Evolutionary conservation across 2,113 vertebrate genomes (phyloP), one percentile per base, ranked within the genome.

Genomic region (Zosterops borbonicus): DNA sequence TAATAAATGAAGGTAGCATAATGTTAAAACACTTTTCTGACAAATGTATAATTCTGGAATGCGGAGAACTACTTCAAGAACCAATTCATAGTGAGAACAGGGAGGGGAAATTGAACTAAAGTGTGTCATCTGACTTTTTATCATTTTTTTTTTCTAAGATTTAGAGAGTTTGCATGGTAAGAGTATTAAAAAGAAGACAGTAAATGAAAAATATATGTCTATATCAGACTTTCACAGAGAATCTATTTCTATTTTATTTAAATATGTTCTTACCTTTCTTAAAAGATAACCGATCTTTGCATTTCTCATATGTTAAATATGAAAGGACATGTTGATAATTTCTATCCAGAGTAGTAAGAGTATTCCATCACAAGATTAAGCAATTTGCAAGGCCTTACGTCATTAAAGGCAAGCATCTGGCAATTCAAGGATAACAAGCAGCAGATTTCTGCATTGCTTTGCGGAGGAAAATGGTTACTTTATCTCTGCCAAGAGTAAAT

Each of bases 401-500:
- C 97, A 96, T 97, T 97, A 97, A 91, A 96, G 77, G 89, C 91
- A 95, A 77, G 94, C 97, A 97, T 97, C 96, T 97, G 97, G 96
- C 96, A 87, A 88, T n/a, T 82, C 56, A 46, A 62, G 94, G 94
- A 96, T 97, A 97, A 97, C 95, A 98, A 97, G 95, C 96, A 96
- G 96, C 97, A 97, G 97, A 97, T 97, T 98, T 98, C 85, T 96
- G 80, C 91, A 94, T 96, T 69, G 63, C 92, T 96, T 96, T 97
- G 71, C 96, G 83, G 74, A 96, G 87, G 89, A 90, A 97, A 98
- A 97, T 96, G 87, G 95, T 97, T 97, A 96, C 89, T 97, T 97
- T 97, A 97, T 97, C 97, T 96, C 89, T 97, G 97, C 96, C 96
- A 96, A 95, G 94, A 98, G 90, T 95, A 94, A 94, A 94, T 95